Conservation (phyloP, 2,113 vertebrate genomes). For the Periophthalmus modestus region DNA sequence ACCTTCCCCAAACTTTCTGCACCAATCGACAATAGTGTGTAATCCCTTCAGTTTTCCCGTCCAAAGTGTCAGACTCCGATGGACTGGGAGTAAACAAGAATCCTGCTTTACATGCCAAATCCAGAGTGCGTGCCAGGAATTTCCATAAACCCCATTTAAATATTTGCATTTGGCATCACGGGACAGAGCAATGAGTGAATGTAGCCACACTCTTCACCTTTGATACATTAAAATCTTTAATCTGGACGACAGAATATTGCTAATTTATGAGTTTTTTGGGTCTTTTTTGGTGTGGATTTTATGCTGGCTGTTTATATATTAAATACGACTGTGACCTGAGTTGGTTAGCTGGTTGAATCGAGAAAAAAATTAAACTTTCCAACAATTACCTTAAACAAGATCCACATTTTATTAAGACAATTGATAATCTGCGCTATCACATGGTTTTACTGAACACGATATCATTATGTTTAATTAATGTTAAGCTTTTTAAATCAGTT, state of each 20-base stretch:
- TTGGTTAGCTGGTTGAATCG: background rate
- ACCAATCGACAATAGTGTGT: slow-evolving; percentile 9
- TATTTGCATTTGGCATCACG: slow-evolving; percentile 76
- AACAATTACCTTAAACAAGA: background rate
- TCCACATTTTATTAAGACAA: background rate
- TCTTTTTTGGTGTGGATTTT: too few relatives aligned
- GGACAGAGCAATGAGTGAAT: slow-evolving; percentile 39
- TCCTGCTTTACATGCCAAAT: slow-evolving; percentile 82
- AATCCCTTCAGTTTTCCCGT: slow-evolving; percentile 26
- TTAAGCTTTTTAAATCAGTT: background rate
- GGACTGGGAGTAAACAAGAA: slow-evolving; percentile 50
- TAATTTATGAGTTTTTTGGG: background rate
- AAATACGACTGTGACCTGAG: background rate
- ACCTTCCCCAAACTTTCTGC: slow-evolving; percentile 6
- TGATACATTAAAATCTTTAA: background rate
- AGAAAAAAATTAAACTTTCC: background rate
- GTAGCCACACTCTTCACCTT: slow-evolving; percentile 5
- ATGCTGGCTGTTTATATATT: too few relatives aligned
- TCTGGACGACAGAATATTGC: background rate
- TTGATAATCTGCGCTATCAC: background rate
- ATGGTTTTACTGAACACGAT: background rate
- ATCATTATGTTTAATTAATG: background rate
- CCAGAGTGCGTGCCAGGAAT: slow-evolving; percentile 73
- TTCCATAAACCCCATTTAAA: slow-evolving; percentile 82
- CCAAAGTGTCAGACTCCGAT: slow-evolving; percentile 34